These are phyloP conservation scores for Melieria picta DNA, from an alignment of 2,888 invertebrate genomes.

Conservation along the genomic window DNA sequence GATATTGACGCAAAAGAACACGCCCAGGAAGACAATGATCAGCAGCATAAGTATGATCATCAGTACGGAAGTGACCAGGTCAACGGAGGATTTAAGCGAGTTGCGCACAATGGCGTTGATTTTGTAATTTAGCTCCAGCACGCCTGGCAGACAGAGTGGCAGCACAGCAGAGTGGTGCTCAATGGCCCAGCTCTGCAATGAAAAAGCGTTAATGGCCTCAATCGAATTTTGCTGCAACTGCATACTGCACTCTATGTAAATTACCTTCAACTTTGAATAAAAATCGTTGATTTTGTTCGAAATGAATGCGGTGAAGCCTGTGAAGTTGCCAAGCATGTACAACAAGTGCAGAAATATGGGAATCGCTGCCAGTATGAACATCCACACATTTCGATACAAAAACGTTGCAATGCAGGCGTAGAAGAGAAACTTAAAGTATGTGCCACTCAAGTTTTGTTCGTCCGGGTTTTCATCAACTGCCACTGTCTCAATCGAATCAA, in stretches of 20 bases:
- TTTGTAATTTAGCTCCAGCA: constrained; percentile 76
- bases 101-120: constrained; percentile 73
- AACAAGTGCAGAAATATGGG: constrained; percentile 70
- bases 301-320: constrained; percentile 59
- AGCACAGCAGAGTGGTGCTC: constrained; percentile 73
- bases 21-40: constrained; percentile 79
- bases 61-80: constrained; percentile 85
- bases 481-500: constrained; percentile 55
- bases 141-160: constrained; percentile 81
- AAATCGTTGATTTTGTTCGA: constrained; percentile 50
- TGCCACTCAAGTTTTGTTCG: constrained; percentile 70
- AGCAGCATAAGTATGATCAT: constrained; percentile 88
- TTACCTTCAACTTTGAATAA: constrained; percentile 44
- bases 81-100: constrained; percentile 79
- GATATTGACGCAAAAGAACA: constrained; percentile 80
- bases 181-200: constrained; percentile 67
- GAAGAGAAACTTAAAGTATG: constrained; percentile 80
- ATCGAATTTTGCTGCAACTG: constrained; percentile 21
- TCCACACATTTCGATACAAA: constrained; percentile 87
- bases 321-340: constrained; percentile 54
- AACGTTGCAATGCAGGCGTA: constrained; percentile 86
- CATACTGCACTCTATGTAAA: neutral
- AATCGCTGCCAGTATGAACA: constrained; percentile 79
- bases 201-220: constrained; percentile 42
- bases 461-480: constrained; percentile 49